These are phyloP conservation scores for Microctenopoma stevenorrisi DNA, from an alignment of 2,797 vertebrate genomes.

Conservation along the genomic window DNA sequence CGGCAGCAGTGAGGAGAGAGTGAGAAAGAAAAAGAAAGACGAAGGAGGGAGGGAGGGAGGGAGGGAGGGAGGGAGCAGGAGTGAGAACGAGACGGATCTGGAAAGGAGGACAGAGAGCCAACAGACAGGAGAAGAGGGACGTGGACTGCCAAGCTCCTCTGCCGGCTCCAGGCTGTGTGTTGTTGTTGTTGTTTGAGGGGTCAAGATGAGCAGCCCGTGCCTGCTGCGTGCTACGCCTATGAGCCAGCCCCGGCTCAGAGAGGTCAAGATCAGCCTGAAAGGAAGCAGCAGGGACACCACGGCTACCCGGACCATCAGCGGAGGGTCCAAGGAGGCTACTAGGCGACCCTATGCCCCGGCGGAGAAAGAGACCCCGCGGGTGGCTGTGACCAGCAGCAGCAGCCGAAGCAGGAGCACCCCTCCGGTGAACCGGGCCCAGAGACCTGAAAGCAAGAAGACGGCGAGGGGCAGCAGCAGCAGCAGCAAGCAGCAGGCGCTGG, in stretches of 20 bases:
- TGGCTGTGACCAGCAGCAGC: conserved; percentile 53
- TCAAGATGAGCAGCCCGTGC: conserved; percentile 86
- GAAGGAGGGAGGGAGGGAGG: conserved; percentile 11
- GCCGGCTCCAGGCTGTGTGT: conserved; percentile 50
- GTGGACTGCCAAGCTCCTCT: conserved; percentile 68
- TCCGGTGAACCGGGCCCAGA: conserved; percentile 74
- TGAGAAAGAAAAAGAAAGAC: conserved; percentile 36
- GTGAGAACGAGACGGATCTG: conserved; percentile 66
- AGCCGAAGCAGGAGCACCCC: conserved; percentile 85
- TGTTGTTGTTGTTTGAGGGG: conserved; percentile 55
- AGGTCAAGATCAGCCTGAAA: conserved; percentile 85
- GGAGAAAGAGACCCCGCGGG: conserved; percentile 71
- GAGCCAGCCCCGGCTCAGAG: conserved; percentile 80
- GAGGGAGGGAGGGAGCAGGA: conserved; percentile 54
- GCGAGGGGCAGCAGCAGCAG: conserved; percentile 40
- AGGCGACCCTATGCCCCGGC: conserved; percentile 47
- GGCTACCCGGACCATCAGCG: conserved; percentile 49
- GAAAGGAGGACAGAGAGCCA: conserved; percentile 76
- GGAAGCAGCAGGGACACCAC: conserved; percentile 72
- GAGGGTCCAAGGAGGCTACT: conserved; percentile 58
- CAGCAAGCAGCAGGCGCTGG: conserved; percentile 48
- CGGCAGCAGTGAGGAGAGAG: conserved; percentile 62
- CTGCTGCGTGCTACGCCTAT: conserved; percentile 79
- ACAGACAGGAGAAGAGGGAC: conserved; percentile 70
- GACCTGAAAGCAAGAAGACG: conserved; percentile 60